Percentiles rank a stretch among this genome's conserved stretches.
These are phyloP conservation scores for Equus quagga DNA, from an alignment of 2,113 vertebrate genomes.

Conservation along the genomic window DNA sequence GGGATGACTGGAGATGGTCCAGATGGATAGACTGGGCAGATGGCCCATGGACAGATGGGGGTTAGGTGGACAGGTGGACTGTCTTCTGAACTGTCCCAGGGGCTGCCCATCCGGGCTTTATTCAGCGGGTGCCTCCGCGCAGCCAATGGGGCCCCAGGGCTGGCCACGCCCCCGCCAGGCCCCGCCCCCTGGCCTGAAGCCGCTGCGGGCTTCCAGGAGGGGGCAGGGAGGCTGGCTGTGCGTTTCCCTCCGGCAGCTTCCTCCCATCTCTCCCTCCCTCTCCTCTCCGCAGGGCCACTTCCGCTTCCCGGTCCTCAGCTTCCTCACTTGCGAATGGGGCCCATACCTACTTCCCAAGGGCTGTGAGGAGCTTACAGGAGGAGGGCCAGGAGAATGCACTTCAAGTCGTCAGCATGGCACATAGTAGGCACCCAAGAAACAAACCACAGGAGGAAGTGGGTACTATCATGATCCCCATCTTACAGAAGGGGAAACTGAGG, in stretches of 20 bases:
- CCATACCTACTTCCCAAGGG: rapidly evolving
- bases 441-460: rapidly evolving
- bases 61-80: rapidly evolving
- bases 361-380: rapidly evolving
- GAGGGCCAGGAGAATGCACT: rapidly evolving
- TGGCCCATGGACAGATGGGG: not conserved
- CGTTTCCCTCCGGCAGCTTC: not conserved
- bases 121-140: not conserved
- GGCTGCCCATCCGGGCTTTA: slow-evolving; percentile 53
- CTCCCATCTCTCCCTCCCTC: not conserved
- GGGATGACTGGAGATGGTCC: not conserved
- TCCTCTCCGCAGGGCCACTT: not conserved
- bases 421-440: not conserved
- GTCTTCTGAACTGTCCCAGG: not conserved
- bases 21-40: not conserved
- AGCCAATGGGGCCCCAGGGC: slow-evolving; percentile 48
- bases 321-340: not conserved
- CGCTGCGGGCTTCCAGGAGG: not conserved
- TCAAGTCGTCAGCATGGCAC: rapidly evolving
- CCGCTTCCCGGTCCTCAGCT: not conserved
- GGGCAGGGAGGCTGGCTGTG: not conserved
- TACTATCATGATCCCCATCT: not conserved
- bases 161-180: not conserved
- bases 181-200: not conserved
- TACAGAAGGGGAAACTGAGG: not conserved